These are phyloP conservation scores for Taeniopygia guttata DNA, from an alignment of 2,797 vertebrate species.

Conservation along the genomic window DNA sequence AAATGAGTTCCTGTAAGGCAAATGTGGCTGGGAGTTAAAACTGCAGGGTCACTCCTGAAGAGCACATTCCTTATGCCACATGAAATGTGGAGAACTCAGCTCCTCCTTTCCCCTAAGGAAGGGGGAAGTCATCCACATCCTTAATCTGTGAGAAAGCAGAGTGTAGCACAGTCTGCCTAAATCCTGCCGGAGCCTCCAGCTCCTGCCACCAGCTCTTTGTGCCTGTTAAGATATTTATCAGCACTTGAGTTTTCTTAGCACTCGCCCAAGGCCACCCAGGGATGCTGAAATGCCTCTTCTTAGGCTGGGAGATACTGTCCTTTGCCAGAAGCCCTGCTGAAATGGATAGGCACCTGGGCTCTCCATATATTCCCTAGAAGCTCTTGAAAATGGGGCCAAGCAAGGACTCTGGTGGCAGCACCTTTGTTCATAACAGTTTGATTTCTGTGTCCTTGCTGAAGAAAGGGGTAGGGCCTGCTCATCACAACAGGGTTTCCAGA, in stretches of 20 bases:
- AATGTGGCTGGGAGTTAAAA: neutral
- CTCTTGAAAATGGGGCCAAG: neutral
- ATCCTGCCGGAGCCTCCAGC: neutral
- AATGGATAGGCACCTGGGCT: neutral
- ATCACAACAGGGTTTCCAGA: rapidly evolving
- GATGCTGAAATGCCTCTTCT: neutral
- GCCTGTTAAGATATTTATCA: neutral
- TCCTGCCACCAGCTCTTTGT: neutral
- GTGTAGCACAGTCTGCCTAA: neutral
- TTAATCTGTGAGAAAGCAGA: neutral
- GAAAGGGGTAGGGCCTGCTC: neutral
- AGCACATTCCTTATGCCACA: rapidly evolving
- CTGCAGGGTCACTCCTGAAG: neutral
- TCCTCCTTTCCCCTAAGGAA: neutral
- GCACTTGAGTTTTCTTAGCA: neutral
- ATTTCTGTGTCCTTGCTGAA: neutral
- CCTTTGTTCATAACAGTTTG: neutral
- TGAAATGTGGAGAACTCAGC: neutral
- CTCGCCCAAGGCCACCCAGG: neutral
- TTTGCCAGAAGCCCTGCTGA: neutral
- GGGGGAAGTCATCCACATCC: neutral
- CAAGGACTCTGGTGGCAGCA: neutral
- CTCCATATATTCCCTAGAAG: neutral
- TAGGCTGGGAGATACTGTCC: neutral
- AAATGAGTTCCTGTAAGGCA: neutral